phyloP scores from a whole-genome alignment of 2,797 vertebrate species.

The Cichlasoma orientale region DNA sequence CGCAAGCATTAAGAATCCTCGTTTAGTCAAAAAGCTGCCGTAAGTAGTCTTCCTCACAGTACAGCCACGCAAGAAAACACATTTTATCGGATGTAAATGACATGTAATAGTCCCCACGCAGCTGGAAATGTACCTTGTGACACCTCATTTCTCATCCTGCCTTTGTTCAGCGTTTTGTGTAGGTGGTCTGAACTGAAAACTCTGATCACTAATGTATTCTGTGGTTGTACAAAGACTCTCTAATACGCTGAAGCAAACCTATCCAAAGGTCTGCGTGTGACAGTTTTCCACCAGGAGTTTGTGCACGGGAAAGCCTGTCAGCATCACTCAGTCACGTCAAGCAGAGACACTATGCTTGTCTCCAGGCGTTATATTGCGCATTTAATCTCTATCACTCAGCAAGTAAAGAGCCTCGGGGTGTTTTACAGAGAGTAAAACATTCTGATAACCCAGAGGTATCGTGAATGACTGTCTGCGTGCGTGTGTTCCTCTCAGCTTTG shows the following conservation, averaged over 20 bases:
- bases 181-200: slow-evolving; percentile 54
- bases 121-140: slow-evolving; percentile 63
- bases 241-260: slow-evolving; percentile 48
- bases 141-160: slow-evolving; percentile 65
- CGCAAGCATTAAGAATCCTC: slow-evolving; percentile 31
- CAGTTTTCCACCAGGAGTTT: slow-evolving; percentile 63
- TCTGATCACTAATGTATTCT: slow-evolving; percentile 63
- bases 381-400: slow-evolving; percentile 76
- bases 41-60: slow-evolving; percentile 43
- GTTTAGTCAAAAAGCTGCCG: slow-evolving; percentile 28
- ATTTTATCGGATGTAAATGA: slow-evolving; percentile 65
- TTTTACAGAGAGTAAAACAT: slow-evolving; percentile 68
- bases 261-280: slow-evolving; percentile 65
- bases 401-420: slow-evolving; percentile 65
- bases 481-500: slow-evolving; percentile 44
- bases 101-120: slow-evolving; percentile 58
- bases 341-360: slow-evolving; percentile 61
- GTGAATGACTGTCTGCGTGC: slow-evolving; percentile 42
- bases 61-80: slow-evolving; percentile 52
- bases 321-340: slow-evolving; percentile 73
- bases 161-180: slow-evolving; percentile 59
- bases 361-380: slow-evolving; percentile 68
- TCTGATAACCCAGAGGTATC: slow-evolving; percentile 68
- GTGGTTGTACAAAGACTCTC: slow-evolving; percentile 46
- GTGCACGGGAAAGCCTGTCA: slow-evolving; percentile 61